Evolutionary conservation across 2,113 vertebrate species (phyloP).

Genomic region (Tupaia chinensis): DNA sequence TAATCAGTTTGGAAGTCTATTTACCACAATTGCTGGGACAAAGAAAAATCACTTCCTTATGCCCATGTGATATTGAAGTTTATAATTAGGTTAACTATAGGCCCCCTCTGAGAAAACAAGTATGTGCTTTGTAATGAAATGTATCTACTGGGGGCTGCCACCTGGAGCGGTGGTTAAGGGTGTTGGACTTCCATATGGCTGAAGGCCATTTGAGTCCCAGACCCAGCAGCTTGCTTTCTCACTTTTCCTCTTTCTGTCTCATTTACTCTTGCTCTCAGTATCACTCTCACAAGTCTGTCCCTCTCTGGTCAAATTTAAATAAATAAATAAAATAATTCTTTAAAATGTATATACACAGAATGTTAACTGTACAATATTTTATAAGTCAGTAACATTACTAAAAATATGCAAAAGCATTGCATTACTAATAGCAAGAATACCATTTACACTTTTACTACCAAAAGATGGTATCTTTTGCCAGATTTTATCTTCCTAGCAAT

Average conservation of each 20-base stretch:
- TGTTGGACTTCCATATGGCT: too few relatives aligned
- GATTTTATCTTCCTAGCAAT: background rate
- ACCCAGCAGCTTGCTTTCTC: too few relatives aligned
- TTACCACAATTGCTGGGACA: background rate
- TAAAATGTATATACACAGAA: background rate
- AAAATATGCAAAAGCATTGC: background rate
- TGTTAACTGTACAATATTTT: constrained; percentile 19
- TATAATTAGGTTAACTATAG: background rate
- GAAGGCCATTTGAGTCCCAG: too few relatives aligned
- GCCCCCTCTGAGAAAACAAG: background rate
- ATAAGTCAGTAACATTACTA: background rate
- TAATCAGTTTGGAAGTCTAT: background rate
- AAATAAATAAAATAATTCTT: too few relatives aligned
- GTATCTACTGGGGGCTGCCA: background rate
- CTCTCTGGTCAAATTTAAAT: too few relatives aligned
- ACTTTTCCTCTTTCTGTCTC: too few relatives aligned
- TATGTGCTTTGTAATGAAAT: background rate
- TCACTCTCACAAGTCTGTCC: too few relatives aligned
- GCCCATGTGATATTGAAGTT: background rate
- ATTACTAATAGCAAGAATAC: background rate
- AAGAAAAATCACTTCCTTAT: constrained; percentile 2
- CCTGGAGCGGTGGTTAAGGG: too few relatives aligned
- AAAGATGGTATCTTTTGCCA: constrained; percentile 8
- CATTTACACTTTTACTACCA: background rate
- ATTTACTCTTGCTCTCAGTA: too few relatives aligned